Percentiles rank a stretch among this genome's conserved stretches.
These are phyloP conservation scores for Etia nguti DNA, from an alignment of 2,113 vertebrate species.

Conservation along the genomic window DNA sequence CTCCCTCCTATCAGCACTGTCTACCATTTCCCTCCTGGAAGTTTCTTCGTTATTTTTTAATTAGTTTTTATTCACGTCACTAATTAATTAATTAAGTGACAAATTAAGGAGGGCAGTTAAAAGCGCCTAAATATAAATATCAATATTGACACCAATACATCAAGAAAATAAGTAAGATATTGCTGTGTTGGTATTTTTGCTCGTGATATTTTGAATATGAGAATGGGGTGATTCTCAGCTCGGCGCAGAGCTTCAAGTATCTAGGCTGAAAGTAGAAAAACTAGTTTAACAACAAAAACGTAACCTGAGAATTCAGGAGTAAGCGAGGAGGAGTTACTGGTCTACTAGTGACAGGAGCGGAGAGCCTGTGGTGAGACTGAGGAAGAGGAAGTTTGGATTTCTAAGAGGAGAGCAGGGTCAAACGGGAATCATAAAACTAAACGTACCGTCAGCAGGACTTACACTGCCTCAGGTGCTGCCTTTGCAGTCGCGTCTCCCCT, in stretches of 20 bases:
- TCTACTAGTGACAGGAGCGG: neutral
- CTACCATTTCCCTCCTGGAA: neutral
- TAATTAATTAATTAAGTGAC: neutral
- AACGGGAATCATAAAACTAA: neutral
- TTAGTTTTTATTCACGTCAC: neutral
- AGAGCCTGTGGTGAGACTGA: neutral
- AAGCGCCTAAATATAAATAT: neutral
- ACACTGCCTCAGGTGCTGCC: neutral
- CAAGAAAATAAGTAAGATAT: neutral
- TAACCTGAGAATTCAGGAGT: neutral
- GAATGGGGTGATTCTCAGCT: neutral
- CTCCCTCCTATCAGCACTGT: neutral
- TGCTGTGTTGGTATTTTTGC: neutral
- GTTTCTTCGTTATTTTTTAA: fast-evolving
- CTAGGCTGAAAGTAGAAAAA: neutral
- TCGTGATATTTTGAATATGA: neutral
- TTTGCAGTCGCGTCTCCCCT: neutral
- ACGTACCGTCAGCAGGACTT: neutral
- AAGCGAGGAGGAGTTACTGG: fast-evolving
- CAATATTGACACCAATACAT: neutral
- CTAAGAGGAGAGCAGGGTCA: neutral
- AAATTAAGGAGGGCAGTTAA: neutral
- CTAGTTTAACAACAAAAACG: neutral
- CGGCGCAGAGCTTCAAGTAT: fast-evolving
- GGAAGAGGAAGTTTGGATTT: neutral